These are phyloP conservation scores for Chymomyza amoena DNA, from an alignment of 2,888 invertebrate genomes.

Conservation along the genomic window DNA sequence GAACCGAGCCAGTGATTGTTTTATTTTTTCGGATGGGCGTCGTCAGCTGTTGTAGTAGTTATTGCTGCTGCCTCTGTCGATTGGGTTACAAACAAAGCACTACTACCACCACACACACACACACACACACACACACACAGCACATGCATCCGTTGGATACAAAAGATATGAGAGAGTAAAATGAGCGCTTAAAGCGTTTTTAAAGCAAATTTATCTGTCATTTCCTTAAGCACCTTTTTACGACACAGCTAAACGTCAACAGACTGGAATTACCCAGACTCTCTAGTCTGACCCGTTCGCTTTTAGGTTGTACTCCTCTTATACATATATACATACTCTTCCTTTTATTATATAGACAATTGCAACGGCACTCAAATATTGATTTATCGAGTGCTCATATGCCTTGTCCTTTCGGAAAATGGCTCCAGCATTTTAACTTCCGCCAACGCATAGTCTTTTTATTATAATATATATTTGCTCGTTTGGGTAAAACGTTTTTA, in stretches of 20 bases:
- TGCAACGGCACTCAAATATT: constrained; percentile 61
- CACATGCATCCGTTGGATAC: background rate
- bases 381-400: constrained; percentile 66
- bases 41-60: constrained; percentile 21
- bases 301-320: background rate
- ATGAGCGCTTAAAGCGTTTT: constrained; percentile 38
- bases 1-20: constrained; percentile 31
- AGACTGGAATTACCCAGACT: background rate
- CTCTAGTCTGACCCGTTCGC: background rate
- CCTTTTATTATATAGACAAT: constrained; percentile 46
- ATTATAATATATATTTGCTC: background rate
- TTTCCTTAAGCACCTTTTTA: constrained; percentile 54
- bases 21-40: constrained; percentile 24
- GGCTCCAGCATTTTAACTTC: constrained; percentile 3
- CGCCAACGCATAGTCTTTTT: background rate
- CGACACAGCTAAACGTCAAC: background rate
- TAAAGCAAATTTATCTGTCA: constrained; percentile 61
- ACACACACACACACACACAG: background rate
- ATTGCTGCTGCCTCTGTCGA: constrained; percentile 25
- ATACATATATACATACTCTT: background rate
- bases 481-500: background rate
- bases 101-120: background rate
- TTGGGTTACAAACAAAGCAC: constrained; percentile 20
- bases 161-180: background rate
- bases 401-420: background rate